Conservation (phyloP, 2,888 invertebrate genomes). For the Rosalia funebris region DNA sequence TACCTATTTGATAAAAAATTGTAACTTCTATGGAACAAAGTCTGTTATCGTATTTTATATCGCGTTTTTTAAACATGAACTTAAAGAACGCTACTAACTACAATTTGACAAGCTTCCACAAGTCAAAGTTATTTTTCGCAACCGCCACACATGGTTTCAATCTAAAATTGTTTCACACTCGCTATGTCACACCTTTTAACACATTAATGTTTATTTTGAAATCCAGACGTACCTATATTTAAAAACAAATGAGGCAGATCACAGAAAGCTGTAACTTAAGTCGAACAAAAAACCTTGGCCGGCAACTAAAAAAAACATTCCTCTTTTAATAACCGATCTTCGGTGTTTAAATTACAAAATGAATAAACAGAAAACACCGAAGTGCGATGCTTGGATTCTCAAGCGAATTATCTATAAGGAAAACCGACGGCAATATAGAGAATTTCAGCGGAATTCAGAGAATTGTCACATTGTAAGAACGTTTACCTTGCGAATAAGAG, state of each 20-base stretch:
- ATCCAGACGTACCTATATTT: not conserved
- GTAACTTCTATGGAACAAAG: too few species aligned
- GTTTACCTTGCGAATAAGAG: not conserved
- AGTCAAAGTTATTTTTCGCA: not conserved
- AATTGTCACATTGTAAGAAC: not conserved
- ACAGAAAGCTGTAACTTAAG: not conserved
- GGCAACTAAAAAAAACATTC: not conserved
- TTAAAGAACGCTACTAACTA: too few species aligned
- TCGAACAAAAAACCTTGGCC: not conserved
- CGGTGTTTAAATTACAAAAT: not conserved
- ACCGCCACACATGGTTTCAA: not conserved
- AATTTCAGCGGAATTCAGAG: not conserved
- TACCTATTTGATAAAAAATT: too few species aligned
- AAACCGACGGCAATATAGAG: not conserved
- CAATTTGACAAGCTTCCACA: too few species aligned
- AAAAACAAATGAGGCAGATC: not conserved
- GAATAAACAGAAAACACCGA: not conserved
- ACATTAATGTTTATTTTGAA: constrained; percentile 8
- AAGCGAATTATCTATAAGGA: too few species aligned
- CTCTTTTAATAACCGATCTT: not conserved
- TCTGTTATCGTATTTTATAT: too few species aligned
- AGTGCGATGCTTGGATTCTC: too few species aligned
- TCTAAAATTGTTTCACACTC: not conserved
- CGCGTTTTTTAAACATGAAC: too few species aligned
- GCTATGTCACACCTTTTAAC: constrained; percentile 7